Percentiles rank a stretch among this genome's conserved stretches.
Evolutionary conservation across 2,113 vertebrate species (phyloP).

Genomic region (Macheiramphus alcinus): DNA sequence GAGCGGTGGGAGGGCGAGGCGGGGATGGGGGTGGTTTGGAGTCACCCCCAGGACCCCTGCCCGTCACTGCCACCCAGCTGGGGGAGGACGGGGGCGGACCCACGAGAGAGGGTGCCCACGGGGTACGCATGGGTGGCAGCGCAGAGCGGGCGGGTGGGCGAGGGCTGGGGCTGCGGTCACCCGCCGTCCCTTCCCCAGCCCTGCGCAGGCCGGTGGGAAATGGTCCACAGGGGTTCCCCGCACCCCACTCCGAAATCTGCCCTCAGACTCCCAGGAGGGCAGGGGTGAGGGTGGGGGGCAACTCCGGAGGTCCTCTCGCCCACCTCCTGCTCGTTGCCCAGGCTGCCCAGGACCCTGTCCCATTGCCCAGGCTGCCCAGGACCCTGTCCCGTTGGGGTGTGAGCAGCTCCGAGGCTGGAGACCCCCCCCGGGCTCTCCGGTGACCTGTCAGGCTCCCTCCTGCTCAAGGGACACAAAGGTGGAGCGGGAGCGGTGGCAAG

Average conservation of each 20-base stretch:
- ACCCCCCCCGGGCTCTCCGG: too few species aligned
- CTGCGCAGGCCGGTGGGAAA: not conserved
- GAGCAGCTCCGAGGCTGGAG: not conserved
- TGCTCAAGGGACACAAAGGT: fast-evolving
- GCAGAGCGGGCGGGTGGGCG: fast-evolving
- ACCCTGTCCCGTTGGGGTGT: not conserved
- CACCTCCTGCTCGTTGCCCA: not conserved
- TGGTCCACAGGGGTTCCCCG: not conserved
- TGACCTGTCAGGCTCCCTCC: not conserved
- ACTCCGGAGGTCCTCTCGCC: fast-evolving
- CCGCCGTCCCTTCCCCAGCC: not conserved
- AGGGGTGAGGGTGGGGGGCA: not conserved
- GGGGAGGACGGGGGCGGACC: not conserved
- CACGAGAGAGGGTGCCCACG: not conserved
- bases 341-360: not conserved
- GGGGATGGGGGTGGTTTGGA: not conserved
- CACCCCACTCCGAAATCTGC: not conserved
- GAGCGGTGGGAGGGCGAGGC: fast-evolving
- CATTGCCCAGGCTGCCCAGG: not conserved
- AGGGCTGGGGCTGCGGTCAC: not conserved
- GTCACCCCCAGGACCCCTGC: not conserved
- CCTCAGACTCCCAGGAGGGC: not conserved
- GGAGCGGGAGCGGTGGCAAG: not conserved
- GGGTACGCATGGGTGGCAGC: not conserved
- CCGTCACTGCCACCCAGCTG: fast-evolving